phyloP scores from a whole-genome alignment of 92 coral and sea anemone genomes.

The Epizoanthus fatuus region DNA sequence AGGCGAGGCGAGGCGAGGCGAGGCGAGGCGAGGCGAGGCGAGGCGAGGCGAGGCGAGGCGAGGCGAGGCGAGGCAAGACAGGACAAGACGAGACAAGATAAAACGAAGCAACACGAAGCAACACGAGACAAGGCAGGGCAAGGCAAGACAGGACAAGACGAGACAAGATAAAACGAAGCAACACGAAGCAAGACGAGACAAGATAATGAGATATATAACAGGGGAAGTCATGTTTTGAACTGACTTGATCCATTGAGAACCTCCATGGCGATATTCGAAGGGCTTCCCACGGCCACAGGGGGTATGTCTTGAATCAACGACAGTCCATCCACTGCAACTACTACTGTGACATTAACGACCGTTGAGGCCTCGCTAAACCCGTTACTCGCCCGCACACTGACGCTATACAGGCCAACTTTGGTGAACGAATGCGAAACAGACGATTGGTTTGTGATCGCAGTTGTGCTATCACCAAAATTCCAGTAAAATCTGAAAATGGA shows the following conservation, averaged over 20 bases:
- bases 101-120: too few relatives aligned
- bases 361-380: slow-evolving; percentile 2
- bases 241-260: slow-evolving; percentile 23
- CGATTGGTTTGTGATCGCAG: background rate
- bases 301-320: background rate
- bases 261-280: slow-evolving; percentile 1
- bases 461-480: background rate
- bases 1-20: too few relatives aligned
- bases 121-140: too few relatives aligned
- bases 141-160: background rate
- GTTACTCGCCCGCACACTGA: slow-evolving; percentile 11
- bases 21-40: too few relatives aligned
- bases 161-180: background rate
- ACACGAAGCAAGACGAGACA: too few relatives aligned
- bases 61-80: too few relatives aligned
- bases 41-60: too few relatives aligned
- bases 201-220: too few relatives aligned
- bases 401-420: background rate
- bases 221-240: background rate
- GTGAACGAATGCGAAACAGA: background rate
- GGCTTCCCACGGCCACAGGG: background rate
- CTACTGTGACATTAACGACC: background rate
- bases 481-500: slow-evolving; percentile 5
- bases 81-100: too few relatives aligned
- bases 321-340: background rate